A percentile compares a stretch with the other conserved stretches of the same genome.
Conservation (phyloP, 2,797 vertebrate genomes). For the Chelonia mydas region DNA sequence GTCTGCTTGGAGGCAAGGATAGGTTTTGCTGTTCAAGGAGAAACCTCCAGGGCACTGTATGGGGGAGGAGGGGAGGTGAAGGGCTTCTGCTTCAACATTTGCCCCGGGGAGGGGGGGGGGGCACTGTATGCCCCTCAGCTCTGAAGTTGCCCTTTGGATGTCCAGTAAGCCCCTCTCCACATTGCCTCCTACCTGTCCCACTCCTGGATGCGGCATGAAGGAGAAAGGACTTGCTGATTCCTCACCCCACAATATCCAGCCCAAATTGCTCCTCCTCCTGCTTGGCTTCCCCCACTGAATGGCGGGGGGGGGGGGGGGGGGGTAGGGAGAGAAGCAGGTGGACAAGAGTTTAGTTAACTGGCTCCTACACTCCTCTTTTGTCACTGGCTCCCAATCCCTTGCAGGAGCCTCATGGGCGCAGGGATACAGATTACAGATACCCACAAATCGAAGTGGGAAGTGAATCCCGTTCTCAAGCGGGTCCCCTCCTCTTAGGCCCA, state of each 20-base stretch:
- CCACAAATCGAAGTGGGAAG: neutral
- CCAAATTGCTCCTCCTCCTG: neutral
- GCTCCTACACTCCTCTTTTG: neutral
- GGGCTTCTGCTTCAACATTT: neutral
- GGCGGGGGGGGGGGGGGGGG: fast-evolving
- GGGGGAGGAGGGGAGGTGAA: fast-evolving
- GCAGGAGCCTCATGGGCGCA: neutral
- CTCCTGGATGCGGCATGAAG: neutral
- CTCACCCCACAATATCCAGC: neutral
- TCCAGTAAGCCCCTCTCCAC: fast-evolving
- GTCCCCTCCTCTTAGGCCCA: neutral
- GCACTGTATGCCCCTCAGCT: fast-evolving
- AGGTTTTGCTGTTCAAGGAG: neutral
- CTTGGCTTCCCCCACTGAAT: neutral
- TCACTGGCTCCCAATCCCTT: neutral
- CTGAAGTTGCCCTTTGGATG: fast-evolving
- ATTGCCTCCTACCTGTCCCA: fast-evolving
- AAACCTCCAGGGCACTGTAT: neutral
- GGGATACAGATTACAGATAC: neutral
- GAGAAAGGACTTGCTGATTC: neutral
- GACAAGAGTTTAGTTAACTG: neutral
- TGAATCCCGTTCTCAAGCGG: neutral
- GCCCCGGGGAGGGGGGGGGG: neutral
- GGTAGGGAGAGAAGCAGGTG: neutral
- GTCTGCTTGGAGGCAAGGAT: neutral